These are phyloP conservation scores for Aspidapion aeneum DNA, from an alignment of 2,888 invertebrate genomes.

Conservation along the genomic window DNA sequence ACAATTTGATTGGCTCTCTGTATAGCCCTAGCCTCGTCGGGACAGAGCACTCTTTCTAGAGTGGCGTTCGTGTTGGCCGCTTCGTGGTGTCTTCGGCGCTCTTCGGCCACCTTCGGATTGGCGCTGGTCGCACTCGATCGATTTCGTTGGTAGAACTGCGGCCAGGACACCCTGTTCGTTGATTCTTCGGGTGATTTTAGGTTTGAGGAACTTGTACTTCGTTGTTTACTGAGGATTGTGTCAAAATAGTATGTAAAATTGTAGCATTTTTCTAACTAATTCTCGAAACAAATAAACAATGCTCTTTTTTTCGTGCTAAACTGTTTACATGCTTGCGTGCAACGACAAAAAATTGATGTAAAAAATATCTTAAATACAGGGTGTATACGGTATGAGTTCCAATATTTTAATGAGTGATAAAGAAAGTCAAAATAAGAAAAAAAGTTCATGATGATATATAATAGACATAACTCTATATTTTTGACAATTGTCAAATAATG, in stretches of 20 bases:
- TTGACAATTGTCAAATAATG: too few relatives aligned
- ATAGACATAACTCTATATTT: too few relatives aligned
- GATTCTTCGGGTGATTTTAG: conserved; percentile 43
- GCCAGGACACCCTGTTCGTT: conserved; percentile 57
- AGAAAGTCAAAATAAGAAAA: too few relatives aligned
- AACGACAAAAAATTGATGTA: conserved; percentile 27
- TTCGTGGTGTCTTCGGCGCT: conserved; percentile 48
- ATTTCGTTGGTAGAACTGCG: conserved; percentile 50
- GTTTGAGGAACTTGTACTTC: conserved; percentile 42
- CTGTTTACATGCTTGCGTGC: too few relatives aligned
- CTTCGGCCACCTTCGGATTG: conserved; percentile 44
- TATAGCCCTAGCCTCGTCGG: conserved; percentile 77
- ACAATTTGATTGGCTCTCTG: conserved; percentile 84
- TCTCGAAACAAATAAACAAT: too few relatives aligned
- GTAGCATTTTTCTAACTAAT: too few relatives aligned
- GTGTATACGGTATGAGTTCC: too few relatives aligned
- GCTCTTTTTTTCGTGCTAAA: too few relatives aligned
- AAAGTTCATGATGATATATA: too few relatives aligned
- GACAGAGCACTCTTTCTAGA: conserved; percentile 60
- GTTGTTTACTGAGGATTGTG: conserved; percentile 45
- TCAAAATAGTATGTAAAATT: conserved; percentile 19
- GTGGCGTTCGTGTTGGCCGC: conserved; percentile 40
- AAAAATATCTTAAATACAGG: too few relatives aligned
- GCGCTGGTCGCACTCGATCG: conserved; percentile 26
- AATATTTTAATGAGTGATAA: too few relatives aligned